Percentiles rank a stretch among this genome's conserved stretches.
These are phyloP conservation scores for Pachyrhynchus sulphureomaculatus DNA, from an alignment of 1,140 invertebrate genomes.

Conservation along the genomic window DNA sequence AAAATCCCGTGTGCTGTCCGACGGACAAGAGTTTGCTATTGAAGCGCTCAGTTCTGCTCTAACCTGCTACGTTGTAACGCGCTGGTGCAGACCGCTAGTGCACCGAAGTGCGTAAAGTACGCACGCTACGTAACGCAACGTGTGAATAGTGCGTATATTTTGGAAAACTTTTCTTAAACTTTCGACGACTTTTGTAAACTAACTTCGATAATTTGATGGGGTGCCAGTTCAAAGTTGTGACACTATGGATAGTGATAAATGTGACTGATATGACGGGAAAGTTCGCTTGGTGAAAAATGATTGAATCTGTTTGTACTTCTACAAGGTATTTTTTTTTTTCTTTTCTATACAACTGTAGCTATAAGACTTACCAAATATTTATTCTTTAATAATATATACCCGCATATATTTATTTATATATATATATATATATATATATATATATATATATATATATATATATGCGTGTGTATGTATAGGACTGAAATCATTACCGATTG, in stretches of 20 bases:
- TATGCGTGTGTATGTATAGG: too few relatives aligned
- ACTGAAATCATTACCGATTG: too few relatives aligned
- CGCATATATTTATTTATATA: too few relatives aligned
- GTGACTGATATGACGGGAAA: conserved; percentile 4
- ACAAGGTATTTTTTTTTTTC: conserved; percentile 28
- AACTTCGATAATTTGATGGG: conserved; percentile 11
- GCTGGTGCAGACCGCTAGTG: conserved; percentile 6
- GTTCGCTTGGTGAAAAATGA: conserved; percentile 28
- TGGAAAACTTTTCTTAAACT: conserved; percentile 13
- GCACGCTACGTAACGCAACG: conserved; percentile 1
- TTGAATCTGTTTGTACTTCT: conserved; percentile 30
- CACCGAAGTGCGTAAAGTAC: conserved; percentile 6
- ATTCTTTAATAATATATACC: too few relatives aligned
- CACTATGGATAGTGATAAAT: conserved; percentile 16
- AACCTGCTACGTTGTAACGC: conserved; percentile 7
- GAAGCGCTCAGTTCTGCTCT: conserved; percentile 40
- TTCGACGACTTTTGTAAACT: neutral
- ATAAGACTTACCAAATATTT: too few relatives aligned
- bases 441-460: too few relatives aligned
- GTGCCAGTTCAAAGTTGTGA: conserved; percentile 6
- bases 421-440: too few relatives aligned
- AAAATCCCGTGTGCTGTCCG: conserved; percentile 29
- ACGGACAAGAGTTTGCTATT: conserved; percentile 30
- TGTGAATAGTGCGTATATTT: conserved; percentile 10
- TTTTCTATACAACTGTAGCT: neutral